These are phyloP conservation scores for Corythaeola cristata DNA, from an alignment of 2,113 vertebrate species.

Conservation along the genomic window DNA sequence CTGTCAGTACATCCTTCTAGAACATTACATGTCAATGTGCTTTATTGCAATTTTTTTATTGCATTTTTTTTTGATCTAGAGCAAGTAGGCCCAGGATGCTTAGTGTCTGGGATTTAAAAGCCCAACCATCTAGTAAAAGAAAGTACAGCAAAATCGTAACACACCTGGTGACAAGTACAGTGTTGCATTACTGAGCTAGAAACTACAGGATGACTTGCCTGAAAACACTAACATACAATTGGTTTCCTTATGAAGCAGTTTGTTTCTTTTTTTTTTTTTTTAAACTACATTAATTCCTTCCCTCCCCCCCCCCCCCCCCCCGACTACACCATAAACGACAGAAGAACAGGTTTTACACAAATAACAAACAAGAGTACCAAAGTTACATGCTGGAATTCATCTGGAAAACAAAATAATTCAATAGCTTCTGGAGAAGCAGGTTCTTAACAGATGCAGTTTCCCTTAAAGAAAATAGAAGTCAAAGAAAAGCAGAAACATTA, in stretches of 20 bases:
- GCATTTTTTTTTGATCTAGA: conserved; percentile 76
- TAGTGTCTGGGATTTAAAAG: conserved; percentile 78
- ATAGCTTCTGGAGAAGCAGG: conserved; percentile 60
- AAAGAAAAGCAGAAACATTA: conserved; percentile 51
- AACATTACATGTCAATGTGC: conserved; percentile 71
- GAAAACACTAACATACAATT: conserved; percentile 79
- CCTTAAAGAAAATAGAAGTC: conserved; percentile 55
- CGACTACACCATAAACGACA: conserved; percentile 82
- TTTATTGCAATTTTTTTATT: conserved; percentile 84
- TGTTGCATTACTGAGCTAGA: conserved; percentile 80
- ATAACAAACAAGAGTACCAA: conserved; percentile 82
- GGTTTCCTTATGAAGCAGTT: conserved; percentile 80
- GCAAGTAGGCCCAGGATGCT: conserved; percentile 79
- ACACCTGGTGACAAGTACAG: conserved; percentile 80
- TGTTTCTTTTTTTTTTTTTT: conserved; percentile 59
- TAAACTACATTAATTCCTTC: conserved; percentile 78
- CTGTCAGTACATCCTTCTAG: conserved; percentile 72
- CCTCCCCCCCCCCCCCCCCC: background rate
- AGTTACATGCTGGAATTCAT: conserved; percentile 83
- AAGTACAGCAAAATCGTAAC: conserved; percentile 79
- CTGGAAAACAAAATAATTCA: conserved; percentile 63
- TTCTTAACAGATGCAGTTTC: conserved; percentile 64
- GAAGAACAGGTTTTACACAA: conserved; percentile 80
- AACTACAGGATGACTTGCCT: conserved; percentile 79
- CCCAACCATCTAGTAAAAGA: conserved; percentile 75